These are phyloP conservation scores for Plestiodon gilberti DNA, from an alignment of 2,113 vertebrate species.

Conservation along the genomic window DNA sequence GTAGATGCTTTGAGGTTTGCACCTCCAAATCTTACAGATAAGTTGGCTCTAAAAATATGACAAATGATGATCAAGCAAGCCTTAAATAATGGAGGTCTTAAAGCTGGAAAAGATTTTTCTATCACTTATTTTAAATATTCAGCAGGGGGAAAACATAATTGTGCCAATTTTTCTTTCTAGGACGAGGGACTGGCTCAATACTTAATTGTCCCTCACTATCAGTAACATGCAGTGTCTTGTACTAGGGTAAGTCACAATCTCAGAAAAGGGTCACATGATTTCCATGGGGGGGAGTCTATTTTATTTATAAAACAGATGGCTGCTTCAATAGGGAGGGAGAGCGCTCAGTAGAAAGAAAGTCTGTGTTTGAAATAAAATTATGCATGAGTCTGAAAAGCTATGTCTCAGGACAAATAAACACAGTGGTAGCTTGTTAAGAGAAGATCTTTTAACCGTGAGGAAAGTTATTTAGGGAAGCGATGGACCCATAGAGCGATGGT, in stretches of 20 bases:
- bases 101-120: not conserved
- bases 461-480: not conserved
- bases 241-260: slow-evolving; percentile 57
- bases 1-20: not conserved
- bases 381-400: not conserved
- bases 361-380: not conserved
- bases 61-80: not conserved
- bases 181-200: slow-evolving; percentile 61
- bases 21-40: not conserved
- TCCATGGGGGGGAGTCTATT: not conserved
- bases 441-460: not conserved
- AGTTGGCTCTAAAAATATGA: not conserved
- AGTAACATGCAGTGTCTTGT: slow-evolving; percentile 70
- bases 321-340: not conserved
- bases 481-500: not conserved
- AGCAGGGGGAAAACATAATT: slow-evolving; percentile 30
- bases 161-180: slow-evolving; percentile 41
- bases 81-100: not conserved
- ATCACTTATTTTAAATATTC: not conserved
- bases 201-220: slow-evolving; percentile 65
- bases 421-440: not conserved
- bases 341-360: not conserved
- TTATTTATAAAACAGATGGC: slow-evolving; percentile 7
- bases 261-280: slow-evolving; percentile 39
- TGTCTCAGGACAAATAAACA: not conserved